Conservation (phyloP, 2,797 vertebrate species). For the Anisognathus igniventris region DNA sequence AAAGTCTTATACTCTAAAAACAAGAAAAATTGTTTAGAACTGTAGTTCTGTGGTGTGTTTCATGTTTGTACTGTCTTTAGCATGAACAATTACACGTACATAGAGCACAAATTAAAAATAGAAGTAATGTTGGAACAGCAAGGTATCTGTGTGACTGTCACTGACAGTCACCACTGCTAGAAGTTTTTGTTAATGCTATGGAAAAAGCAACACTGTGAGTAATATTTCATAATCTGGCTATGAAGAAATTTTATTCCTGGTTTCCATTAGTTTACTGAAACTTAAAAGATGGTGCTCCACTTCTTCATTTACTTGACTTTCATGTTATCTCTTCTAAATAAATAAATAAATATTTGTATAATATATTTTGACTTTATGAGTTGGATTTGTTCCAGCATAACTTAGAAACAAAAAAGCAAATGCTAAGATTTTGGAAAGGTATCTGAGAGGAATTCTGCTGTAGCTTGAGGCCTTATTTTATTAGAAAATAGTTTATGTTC, state of each 20-base stretch:
- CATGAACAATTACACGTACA: fast-evolving
- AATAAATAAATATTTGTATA: constrained; percentile 33
- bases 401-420: constrained; percentile 2
- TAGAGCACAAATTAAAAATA: not conserved
- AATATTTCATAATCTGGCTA: not conserved
- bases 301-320: not conserved
- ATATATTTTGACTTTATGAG: constrained; percentile 24
- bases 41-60: not conserved
- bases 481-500: constrained; percentile 22
- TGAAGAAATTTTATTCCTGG: not conserved
- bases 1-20: not conserved
- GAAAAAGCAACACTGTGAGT: not conserved
- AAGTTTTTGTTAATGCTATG: not conserved
- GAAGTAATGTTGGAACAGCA: not conserved
- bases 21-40: not conserved
- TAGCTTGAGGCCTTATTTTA: constrained; percentile 58
- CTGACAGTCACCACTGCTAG: not conserved
- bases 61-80: not conserved
- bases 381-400: constrained; percentile 27
- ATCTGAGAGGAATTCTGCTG: constrained; percentile 9
- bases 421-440: constrained; percentile 9
- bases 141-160: not conserved
- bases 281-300: not conserved
- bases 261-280: not conserved
- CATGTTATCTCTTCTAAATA: not conserved